These are phyloP conservation scores for Equus przewalskii DNA, from an alignment of 2,113 vertebrate species.

Conservation along the genomic window DNA sequence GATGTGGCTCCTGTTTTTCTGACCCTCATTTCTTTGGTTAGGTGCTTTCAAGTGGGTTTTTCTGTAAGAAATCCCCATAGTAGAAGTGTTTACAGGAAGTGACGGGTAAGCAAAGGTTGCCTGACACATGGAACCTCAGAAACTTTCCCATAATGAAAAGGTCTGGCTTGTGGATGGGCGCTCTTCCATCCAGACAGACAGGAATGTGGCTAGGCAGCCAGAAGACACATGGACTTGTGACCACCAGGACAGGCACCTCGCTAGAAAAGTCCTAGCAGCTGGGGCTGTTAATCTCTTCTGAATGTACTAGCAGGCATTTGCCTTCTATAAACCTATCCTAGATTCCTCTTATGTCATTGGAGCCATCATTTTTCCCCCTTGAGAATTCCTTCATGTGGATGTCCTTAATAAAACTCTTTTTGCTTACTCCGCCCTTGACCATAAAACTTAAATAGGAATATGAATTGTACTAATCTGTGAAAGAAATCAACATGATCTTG, in stretches of 20 bases:
- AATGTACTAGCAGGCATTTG: neutral
- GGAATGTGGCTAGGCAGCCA: constrained; percentile 47
- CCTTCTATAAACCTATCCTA: neutral
- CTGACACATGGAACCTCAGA: constrained; percentile 56
- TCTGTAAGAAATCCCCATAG: constrained; percentile 3
- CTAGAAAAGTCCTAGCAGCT: constrained; percentile 13
- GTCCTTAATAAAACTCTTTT: neutral
- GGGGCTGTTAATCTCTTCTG: neutral
- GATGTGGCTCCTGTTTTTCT: neutral
- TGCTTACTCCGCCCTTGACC: neutral
- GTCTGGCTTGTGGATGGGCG: constrained; percentile 58
- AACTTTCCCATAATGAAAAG: constrained; percentile 49
- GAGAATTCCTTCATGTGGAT: neutral
- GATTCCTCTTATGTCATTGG: constrained; percentile 2
- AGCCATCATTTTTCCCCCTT: neutral
- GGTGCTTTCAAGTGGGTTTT: constrained; percentile 39
- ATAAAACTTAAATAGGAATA: neutral
- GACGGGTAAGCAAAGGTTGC: constrained; percentile 31
- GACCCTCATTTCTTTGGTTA: neutral
- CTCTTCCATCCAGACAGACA: constrained; percentile 71
- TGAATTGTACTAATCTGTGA: neutral
- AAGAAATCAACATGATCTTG: neutral
- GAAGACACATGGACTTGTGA: constrained; percentile 49
- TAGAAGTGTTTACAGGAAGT: constrained; percentile 66
- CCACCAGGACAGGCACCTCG: neutral